A percentile compares a stretch with the other conserved stretches of the same genome.
Conservation (phyloP, 2,888 invertebrate species). For the Agrotis exclamationis region DNA sequence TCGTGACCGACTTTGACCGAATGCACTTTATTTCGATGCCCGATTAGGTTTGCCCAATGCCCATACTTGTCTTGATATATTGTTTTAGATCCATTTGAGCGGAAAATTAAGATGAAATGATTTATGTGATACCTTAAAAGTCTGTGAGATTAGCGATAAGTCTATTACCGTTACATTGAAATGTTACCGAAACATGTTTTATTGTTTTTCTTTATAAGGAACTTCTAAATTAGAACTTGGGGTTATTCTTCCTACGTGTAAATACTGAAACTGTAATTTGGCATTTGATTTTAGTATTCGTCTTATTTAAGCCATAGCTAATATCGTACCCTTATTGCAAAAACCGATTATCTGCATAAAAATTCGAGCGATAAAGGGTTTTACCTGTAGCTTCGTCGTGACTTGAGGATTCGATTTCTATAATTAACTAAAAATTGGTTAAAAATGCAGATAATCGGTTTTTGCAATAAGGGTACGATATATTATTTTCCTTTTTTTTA, state of each 20-base stretch:
- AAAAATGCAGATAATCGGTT: no score
- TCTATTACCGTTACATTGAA: slow-evolving; percentile 13
- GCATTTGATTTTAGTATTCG: no score
- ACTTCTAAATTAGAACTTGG: background rate
- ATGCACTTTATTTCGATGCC: slow-evolving; percentile 32
- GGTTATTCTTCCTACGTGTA: background rate
- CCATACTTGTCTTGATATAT: slow-evolving; percentile 29
- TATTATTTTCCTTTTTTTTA: no score
- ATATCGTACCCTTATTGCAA: no score
- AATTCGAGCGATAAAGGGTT: no score
- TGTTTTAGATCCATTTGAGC: slow-evolving; percentile 11
- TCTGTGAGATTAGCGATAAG: background rate
- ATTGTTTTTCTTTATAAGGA: background rate
- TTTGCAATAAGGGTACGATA: no score
- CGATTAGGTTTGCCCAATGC: slow-evolving; percentile 11
- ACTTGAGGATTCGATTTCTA: no score
- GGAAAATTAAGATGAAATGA: background rate
- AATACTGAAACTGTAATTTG: background rate
- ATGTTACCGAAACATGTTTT: background rate
- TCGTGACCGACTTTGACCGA: slow-evolving; percentile 29
- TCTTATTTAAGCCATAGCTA: no score
- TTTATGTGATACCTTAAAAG: slow-evolving; percentile 9
- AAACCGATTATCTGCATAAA: no score
- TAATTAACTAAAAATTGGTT: no score
- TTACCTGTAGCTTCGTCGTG: no score